Evolutionary conservation across 2,888 invertebrate genomes (phyloP), one percentile per base, ranked within the genome.

Genomic region (Lacanobia wlatinum): DNA sequence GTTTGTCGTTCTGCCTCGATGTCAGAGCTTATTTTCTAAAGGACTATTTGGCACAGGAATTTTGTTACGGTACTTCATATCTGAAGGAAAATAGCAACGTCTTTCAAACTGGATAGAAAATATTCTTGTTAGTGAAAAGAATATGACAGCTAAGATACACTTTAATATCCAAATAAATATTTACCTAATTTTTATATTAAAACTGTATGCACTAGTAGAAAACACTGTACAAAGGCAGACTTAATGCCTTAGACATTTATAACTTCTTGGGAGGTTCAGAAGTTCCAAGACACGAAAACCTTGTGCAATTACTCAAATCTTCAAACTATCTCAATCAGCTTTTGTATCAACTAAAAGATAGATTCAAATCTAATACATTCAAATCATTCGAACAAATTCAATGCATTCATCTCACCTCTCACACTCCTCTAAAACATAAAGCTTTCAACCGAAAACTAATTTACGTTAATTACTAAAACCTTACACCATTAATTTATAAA

Each of bases 11-110:
- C 48, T 60, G 75, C 68, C 23, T 34, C 61, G 61, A 23, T 65
- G 73, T 72, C 73, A 58, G 73, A 82, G 56, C 48, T 63, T 79
- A 80, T 83, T 80, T 82, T 83, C 65, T 69, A 63, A 80, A 74
- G 43, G 80, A 83, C 75, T 79, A 69, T 79, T 83, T 83, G 83
- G 75, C 80, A 83, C 65, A 73, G 48, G 80, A 80, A 80, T 73
- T 46, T 80, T 60, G 50, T 80, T 69, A 62, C 58, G 62, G 66
- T 78, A 43, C 38, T 67, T 61, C 52, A 73, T 68, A 65, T 76
- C 63, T 67, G 10, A 52, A 78, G 55, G 23, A 78, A 82, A 65
- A 76, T 66, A 80, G 28, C 50, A 68, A 58, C 52, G 43, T 65
- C 53, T 68, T 82, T 59, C 38, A 70, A 64, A 52, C 18, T 43